Evolutionary conservation across 1,140 invertebrate species (phyloP).

Genomic region (Bombus superbus): DNA sequence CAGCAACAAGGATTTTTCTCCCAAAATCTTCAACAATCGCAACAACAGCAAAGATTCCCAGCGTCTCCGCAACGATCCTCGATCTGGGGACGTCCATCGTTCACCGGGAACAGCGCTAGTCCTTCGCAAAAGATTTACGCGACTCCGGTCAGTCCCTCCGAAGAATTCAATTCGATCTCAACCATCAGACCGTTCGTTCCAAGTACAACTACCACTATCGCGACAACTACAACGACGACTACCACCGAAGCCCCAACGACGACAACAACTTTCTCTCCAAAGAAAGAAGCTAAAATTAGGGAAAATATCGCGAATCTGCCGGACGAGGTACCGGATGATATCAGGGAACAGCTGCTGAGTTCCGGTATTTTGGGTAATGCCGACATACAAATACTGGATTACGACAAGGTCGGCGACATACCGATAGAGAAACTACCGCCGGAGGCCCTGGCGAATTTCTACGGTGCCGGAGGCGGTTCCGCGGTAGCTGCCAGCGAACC

Average conservation of each 20-base stretch:
- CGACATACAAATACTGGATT: slow-evolving; percentile 92
- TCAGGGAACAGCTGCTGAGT: slow-evolving; percentile 91
- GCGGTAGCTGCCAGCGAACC: slow-evolving; percentile 86
- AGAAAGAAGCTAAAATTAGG: slow-evolving; percentile 83
- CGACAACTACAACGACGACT: slow-evolving; percentile 60
- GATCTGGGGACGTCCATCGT: slow-evolving; percentile 74
- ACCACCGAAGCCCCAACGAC: slow-evolving; percentile 67
- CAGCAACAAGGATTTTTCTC: slow-evolving; percentile 73
- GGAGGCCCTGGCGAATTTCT: slow-evolving; percentile 92
- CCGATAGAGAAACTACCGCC: slow-evolving; percentile 92
- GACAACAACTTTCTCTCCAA: slow-evolving; percentile 70
- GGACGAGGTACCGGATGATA: slow-evolving; percentile 93
- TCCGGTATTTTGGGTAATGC: slow-evolving; percentile 93
- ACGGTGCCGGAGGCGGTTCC: slow-evolving; percentile 88
- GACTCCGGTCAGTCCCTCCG: slow-evolving; percentile 72
- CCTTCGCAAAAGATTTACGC: slow-evolving; percentile 77
- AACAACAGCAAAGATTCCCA: slow-evolving; percentile 36
- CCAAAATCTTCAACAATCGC: slow-evolving; percentile 62
- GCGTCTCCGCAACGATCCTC: slow-evolving; percentile 54
- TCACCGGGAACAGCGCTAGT: slow-evolving; percentile 53
- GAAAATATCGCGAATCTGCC: slow-evolving; percentile 86
- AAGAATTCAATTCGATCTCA: slow-evolving; percentile 58
- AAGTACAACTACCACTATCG: slow-evolving; percentile 54
- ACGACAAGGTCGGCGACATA: slow-evolving; percentile 94
- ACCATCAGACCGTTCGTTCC: slow-evolving; percentile 51